Percentiles rank a stretch among this genome's conserved stretches.
Evolutionary conservation across 1,140 invertebrate species (phyloP).

Genomic region (Trichomalopsis sarcophagae): DNA sequence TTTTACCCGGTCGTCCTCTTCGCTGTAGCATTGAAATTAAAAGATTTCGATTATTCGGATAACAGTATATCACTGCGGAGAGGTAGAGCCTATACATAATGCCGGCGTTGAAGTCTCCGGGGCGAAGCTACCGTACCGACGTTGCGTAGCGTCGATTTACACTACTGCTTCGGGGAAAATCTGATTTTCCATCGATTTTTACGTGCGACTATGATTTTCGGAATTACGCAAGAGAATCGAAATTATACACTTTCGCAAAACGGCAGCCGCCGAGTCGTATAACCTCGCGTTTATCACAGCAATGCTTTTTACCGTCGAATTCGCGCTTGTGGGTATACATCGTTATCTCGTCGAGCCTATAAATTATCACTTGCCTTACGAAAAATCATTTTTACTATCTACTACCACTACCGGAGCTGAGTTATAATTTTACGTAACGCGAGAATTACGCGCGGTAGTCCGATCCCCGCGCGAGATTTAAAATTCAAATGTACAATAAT

Average conservation of each 20-base stretch:
- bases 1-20: not conserved
- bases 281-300: not conserved
- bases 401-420: not conserved
- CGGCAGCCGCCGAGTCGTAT: not conserved
- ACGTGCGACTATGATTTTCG: not conserved
- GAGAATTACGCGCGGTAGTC: not conserved
- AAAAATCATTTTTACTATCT: not conserved
- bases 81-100: not conserved
- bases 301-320: not conserved
- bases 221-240: not conserved
- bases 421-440: not conserved
- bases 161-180: not conserved
- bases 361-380: conserved; percentile 24
- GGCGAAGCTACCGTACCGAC: not conserved
- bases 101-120: conserved; percentile 28
- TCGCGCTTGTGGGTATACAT: conserved; percentile 12
- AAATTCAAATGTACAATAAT: not conserved
- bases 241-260: not conserved
- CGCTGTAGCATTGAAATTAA: not conserved
- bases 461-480: not conserved
- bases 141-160: not conserved
- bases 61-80: not conserved
- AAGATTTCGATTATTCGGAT: not conserved
- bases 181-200: not conserved
- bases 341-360: not conserved